Percentiles rank a stretch among this genome's conserved stretches.
Conservation (phyloP, 2,888 invertebrate genomes). For the Pinctada fucata region DNA sequence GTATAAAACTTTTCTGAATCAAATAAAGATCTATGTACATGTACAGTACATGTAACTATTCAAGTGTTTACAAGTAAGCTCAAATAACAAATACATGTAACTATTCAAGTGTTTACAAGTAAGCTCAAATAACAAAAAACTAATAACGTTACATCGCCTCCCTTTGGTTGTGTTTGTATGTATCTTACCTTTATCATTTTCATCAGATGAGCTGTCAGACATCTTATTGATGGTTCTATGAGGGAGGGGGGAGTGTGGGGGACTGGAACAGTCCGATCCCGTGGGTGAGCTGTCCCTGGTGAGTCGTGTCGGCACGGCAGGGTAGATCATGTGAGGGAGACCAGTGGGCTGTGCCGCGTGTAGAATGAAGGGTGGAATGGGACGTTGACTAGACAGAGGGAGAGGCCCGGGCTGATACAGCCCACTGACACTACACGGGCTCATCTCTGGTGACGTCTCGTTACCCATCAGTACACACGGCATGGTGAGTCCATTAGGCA, state of each 20-base stretch:
- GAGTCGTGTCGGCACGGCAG: conserved; percentile 14
- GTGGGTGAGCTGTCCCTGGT: conserved; percentile 51
- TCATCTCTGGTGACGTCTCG: background rate
- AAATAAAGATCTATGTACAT: too few species aligned
- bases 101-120: too few species aligned
- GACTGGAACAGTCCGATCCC: conserved; percentile 63
- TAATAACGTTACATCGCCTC: too few species aligned
- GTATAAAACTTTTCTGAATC: too few species aligned
- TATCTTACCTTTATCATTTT: conserved; percentile 59
- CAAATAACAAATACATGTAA: background rate
- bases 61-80: too few species aligned
- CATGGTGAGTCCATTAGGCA: conserved; percentile 31
- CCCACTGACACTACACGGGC: conserved; percentile 17
- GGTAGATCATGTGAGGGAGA: conserved; percentile 20
- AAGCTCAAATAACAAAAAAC: background rate
- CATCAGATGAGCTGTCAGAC: conserved; percentile 60
- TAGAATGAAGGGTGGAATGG: conserved; percentile 5
- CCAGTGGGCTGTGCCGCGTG: conserved; percentile 22
- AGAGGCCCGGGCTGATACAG: conserved; percentile 14
- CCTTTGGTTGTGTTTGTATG: too few species aligned
- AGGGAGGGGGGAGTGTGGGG: conserved; percentile 57
- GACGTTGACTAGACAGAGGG: conserved; percentile 8
- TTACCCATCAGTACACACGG: conserved; percentile 7
- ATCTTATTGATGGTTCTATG: conserved; percentile 19
- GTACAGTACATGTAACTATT: background rate